Percentiles rank a stretch among this genome's conserved stretches.
Evolutionary conservation across 2,797 vertebrate species (phyloP).

Genomic region (Hydrocynus forskahlii): DNA sequence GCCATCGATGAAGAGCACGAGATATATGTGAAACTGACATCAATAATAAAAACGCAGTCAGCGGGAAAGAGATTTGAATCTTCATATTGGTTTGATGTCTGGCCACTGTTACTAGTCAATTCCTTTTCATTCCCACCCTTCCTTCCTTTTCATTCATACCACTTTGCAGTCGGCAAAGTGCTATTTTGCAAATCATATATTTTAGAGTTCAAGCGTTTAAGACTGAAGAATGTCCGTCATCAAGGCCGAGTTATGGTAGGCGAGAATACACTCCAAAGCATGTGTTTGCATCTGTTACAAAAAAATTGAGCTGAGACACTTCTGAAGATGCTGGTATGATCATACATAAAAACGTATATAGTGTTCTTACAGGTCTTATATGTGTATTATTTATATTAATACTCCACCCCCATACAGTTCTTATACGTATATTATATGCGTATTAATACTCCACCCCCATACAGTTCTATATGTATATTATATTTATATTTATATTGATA

Average conservation of each 20-base stretch:
- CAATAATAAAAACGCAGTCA: slow-evolving; percentile 25
- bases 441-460: too few species aligned
- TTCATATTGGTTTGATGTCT: slow-evolving; percentile 15
- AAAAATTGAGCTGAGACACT: neutral
- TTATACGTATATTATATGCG: too few species aligned
- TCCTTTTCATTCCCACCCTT: neutral
- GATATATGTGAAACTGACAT: slow-evolving; percentile 18
- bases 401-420: too few species aligned
- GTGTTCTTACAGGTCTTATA: too few species aligned
- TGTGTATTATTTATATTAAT: too few species aligned
- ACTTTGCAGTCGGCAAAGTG: neutral
- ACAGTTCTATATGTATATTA: too few species aligned
- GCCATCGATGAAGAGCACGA: neutral
- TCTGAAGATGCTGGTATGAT: neutral
- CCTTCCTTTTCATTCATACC: slow-evolving; percentile 9
- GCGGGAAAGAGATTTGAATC: slow-evolving; percentile 13
- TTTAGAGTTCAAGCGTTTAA: slow-evolving; percentile 1
- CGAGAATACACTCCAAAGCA: neutral
- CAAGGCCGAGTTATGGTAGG: neutral
- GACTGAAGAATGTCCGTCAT: neutral
- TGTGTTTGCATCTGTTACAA: neutral
- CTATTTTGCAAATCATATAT: slow-evolving; percentile 12
- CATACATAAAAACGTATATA: neutral
- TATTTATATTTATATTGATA: too few species aligned
- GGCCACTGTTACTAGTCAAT: slow-evolving; percentile 29